Base-by-base conservation (phyloP, 2,797 vertebrate species). In the Catostomus latipinnis region DNA sequence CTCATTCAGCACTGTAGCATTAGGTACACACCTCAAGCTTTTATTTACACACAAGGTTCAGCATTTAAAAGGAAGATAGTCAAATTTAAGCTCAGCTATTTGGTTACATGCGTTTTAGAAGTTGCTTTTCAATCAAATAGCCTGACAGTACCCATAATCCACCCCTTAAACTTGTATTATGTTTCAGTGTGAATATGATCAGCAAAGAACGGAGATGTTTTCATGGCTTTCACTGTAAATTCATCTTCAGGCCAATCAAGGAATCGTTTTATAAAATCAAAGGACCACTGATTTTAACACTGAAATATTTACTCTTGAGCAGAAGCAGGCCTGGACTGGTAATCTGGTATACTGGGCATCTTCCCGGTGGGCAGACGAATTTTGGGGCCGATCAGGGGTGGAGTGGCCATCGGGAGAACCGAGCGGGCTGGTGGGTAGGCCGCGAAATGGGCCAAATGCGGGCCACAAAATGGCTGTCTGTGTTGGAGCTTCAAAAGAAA, bases 1-100 rank as follows among this genome's bases (percentile, higher is more conserved):
- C 14, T 96, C 95, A 65, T 96, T 96, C 92, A 96, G 91, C 80
- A 96, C 94, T 0, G 93, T 93, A 48, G 83, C 95, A 72, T 83
- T 96, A 89, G 95, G 96, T 96, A 92, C 66, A 93, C 62, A 57
- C 58, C 66, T 78, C 9, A 22, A 54, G 58, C 14, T 71, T 73
- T 67, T 66, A 73, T 58, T 72, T 71, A 68, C 53, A 56, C 58
- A 22, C 74, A 58, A 12, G 13, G 22, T 53, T 4, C 34, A 34
- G 34, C 34, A 34, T 34, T 80, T 54, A 13, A 78, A 71, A 78
- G 16, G 48, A 69, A 18, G 8, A 52, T n/a, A 5, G 13, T 50
- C 8, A 43, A 50, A 68, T 60, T 60, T 0, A 69, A 61, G 22
- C 43, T 48, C 5, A 6, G 8, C 68, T 76, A 54, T n/a, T 68